Base-by-base conservation (phyloP, 2,888 invertebrate species). In the Eustalomyia histrio region DNA sequence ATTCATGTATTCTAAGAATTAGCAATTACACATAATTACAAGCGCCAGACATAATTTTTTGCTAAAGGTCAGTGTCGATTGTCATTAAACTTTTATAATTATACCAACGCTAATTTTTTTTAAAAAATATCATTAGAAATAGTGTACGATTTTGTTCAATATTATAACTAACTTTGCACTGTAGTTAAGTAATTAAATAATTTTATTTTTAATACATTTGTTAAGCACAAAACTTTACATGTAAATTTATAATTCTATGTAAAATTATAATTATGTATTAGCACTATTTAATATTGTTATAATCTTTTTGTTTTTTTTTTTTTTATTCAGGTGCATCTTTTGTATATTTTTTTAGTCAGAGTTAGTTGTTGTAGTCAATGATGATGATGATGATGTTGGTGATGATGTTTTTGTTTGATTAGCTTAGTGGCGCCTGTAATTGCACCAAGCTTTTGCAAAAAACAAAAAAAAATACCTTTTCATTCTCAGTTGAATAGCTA, bases 381-480 rank as follows among this genome's bases (percentile, higher is more conserved):
- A 39, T 35, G 64, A 60, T 61, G 61, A 55, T 63, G 80, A 69
- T 61, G 61, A 55, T 63, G 80, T 64, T 12, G 10, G 12, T 35
- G 64, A 60, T 61, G 61, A 55, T 63, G 80, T 64, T 71, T 58
- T 76, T 52, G 4, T 33, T 50, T 74, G 76, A 81, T 81, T 76
- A 81, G 80, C 60, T 52, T 39, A 24, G 60, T 78, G 80, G 80
- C 80, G 80, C 76, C 80, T 74, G 65, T 53, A 76, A 65, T 52
- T 68, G 43, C 53, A 52, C 53, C 71, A 65, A 65, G 65, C 33
- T 76, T 29, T 47, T 18, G 71, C 33, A 69, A 64, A 47, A 1
- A n/a, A 12, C 58, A 55, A 24, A 57, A 64, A 16, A 58, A 71
- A 52, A 64, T 57, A 65, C 76, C 71, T 76, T 76, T 24, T 53